phyloP scores from a whole-genome alignment of 2,113 vertebrate genomes.

The Odocoileus hemionus region DNA sequence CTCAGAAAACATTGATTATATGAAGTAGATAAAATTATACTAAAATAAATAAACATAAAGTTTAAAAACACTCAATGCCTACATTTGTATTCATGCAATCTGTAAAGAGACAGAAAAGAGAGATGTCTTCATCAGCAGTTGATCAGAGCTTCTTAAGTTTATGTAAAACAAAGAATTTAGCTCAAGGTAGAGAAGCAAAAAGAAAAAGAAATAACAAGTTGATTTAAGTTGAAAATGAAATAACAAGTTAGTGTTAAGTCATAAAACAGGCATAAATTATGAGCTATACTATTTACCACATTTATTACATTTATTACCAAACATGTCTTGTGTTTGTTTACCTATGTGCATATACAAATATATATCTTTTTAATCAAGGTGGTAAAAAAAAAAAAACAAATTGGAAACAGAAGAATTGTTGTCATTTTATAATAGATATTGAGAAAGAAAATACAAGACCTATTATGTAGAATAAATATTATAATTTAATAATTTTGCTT shows the following conservation, averaged over 20 bases:
- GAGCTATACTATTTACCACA: neutral
- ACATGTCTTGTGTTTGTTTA: neutral
- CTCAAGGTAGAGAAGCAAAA: neutral
- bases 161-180: neutral
- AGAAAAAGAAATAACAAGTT: neutral
- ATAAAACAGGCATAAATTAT: neutral
- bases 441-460: neutral
- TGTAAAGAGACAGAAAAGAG: neutral
- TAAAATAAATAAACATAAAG: neutral
- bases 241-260: neutral
- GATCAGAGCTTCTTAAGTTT: neutral
- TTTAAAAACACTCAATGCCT: neutral
- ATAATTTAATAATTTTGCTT: neutral
- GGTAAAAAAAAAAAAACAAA: neutral
- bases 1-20: neutral
- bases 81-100: neutral
- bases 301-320: neutral
- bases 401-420: neutral
- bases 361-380: neutral
- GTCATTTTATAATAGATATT: neutral
- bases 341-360: neutral
- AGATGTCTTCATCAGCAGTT: neutral
- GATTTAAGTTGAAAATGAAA: neutral
- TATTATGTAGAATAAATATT: neutral
- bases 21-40: neutral